Evolutionary conservation across 1,140 invertebrate genomes (phyloP), one percentile per base, ranked within the genome.

Genomic region (Megathymus violae): DNA sequence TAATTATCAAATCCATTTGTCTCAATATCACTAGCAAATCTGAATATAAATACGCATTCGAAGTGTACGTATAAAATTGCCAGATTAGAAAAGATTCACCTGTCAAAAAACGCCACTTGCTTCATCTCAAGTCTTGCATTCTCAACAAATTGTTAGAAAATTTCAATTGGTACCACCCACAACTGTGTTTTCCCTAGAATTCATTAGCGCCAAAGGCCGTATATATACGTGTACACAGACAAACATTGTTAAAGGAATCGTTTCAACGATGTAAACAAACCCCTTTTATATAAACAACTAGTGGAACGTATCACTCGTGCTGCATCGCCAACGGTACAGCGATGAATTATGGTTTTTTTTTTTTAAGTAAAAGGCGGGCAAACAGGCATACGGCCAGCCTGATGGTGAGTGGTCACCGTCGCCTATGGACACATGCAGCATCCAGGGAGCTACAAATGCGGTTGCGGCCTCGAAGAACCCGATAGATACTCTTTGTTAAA

Each of bases 231-330:
- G 25, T 43, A 52, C 25, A 62, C 17, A 34, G 22, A 44, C 36
- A 64, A 64, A 61, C 62, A 62, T 50, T 58, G 58, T 59, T 41
- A 67, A 62, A 50, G 52, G 38, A 62, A 51, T 56, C 52, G 52
- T 56, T 56, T 56, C 40, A 17, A 56, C 52, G 52, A 56, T 40
- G 40, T 41, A 58, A 58, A 58, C 52, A 58, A 58, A 58, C 52
- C 41, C 48, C 48, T 62, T 46, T 52, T 52, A 44, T 38, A 38
- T 44, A 62, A 62, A 62, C 60, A 62, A 46, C 25, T 62, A 50
- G 64, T 65, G 51, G 31, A 59, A 67, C 47, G 25, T 62, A 62
- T 62, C n/a, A n/a, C n/a, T 52, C 22, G 36, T 13, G 60, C 19
- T 46, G 34, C 58, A 44, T 41, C 10, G 14, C 36, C 14, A 31